Percentiles rank a stretch among this genome's conserved stretches.
phyloP scores from a whole-genome alignment of 2,113 vertebrate species.

The Orcinus orca region DNA sequence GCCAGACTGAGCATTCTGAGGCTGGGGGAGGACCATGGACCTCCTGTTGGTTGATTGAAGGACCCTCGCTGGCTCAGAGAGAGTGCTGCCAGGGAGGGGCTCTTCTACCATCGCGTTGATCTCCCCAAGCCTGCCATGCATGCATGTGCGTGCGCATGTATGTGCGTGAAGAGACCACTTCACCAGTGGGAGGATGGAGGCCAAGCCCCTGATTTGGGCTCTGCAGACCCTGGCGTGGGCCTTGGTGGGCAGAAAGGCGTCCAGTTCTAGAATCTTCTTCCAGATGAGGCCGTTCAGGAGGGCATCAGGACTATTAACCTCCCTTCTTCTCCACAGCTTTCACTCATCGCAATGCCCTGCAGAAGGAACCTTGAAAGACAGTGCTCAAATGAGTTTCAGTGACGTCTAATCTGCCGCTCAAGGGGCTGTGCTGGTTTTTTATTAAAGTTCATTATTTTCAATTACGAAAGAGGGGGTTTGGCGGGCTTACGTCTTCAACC shows the following conservation, averaged over 20 bases:
- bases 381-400: constrained; percentile 37
- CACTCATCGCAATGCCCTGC: not conserved
- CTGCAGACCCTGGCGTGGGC: not conserved
- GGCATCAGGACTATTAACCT: constrained; percentile 44
- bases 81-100: not conserved
- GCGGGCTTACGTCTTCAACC: not conserved
- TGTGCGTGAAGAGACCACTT: not conserved
- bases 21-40: not conserved
- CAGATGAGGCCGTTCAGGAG: not conserved
- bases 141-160: not conserved
- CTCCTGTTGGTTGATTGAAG: not conserved
- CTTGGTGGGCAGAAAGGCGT: accelerated
- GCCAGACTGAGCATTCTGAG: not conserved
- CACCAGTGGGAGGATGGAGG: not conserved
- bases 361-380: constrained; percentile 49
- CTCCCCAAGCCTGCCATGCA: accelerated
- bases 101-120: accelerated
- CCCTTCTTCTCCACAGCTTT: not conserved
- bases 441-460: constrained; percentile 74
- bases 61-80: not conserved
- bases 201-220: not conserved
- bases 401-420: not conserved
- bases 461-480: constrained; percentile 55
- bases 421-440: constrained; percentile 43
- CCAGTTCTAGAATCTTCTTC: not conserved